Percentiles rank a stretch among this genome's conserved stretches.
Evolutionary conservation across 2,888 invertebrate genomes (phyloP).

Genomic region (Andrena camellia): DNA sequence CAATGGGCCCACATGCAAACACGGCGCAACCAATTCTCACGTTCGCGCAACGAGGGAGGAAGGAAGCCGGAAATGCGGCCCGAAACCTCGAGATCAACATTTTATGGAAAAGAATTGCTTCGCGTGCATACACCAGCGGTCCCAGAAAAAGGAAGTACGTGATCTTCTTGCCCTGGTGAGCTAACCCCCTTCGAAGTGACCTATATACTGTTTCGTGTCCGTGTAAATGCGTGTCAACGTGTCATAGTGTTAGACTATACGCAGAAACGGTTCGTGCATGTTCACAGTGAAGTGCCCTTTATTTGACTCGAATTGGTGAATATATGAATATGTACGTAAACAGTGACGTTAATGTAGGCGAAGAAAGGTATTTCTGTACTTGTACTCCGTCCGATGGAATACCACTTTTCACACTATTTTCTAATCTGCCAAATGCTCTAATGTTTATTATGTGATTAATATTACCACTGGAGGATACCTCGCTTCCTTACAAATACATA

Average conservation of each 20-base stretch:
- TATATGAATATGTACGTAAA: too few species aligned
- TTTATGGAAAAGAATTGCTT: slow-evolving; percentile 19
- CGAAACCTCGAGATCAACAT: slow-evolving; percentile 45
- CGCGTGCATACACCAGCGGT: background rate
- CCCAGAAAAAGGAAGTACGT: background rate
- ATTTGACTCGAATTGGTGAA: too few species aligned
- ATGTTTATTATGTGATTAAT: too few species aligned
- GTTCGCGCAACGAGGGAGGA: slow-evolving; percentile 21
- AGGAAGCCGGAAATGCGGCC: slow-evolving; percentile 13
- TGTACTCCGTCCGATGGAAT: too few species aligned
- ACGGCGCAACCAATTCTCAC: slow-evolving; percentile 39
- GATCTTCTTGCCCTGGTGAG: background rate
- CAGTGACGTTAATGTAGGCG: too few species aligned
- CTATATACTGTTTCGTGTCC: background rate
- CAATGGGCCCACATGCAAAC: slow-evolving; percentile 46
- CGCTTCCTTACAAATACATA: too few species aligned
- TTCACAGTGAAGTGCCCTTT: too few species aligned
- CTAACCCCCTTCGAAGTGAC: background rate
- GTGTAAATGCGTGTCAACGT: background rate
- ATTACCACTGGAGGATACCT: too few species aligned
- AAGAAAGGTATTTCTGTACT: too few species aligned
- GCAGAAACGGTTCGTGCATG: too few species aligned
- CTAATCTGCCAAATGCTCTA: too few species aligned
- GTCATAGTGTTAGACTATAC: background rate
- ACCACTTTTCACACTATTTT: too few species aligned